These are phyloP conservation scores for Ernsta delagoae DNA, from an alignment of 2,888 invertebrate species.

Conservation along the genomic window DNA sequence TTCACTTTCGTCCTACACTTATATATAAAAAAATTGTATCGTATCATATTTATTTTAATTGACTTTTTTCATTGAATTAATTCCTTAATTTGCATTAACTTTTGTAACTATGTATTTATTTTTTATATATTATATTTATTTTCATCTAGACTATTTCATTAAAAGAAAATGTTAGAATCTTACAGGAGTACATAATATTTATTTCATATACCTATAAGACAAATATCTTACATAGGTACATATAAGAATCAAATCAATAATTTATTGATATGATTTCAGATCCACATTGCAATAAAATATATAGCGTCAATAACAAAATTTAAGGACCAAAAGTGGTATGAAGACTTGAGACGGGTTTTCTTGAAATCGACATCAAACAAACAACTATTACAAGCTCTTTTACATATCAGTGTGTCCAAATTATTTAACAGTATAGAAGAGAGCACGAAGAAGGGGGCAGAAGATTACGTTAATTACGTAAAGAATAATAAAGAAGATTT, in stretches of 20 bases:
- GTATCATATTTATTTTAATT: too few species aligned
- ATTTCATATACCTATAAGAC: too few species aligned
- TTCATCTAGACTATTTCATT: too few species aligned
- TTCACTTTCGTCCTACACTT: too few species aligned
- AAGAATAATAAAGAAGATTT: constrained; percentile 1
- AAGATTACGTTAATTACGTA: constrained; percentile 27
- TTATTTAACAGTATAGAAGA: constrained; percentile 59
- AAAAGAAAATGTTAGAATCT: too few species aligned
- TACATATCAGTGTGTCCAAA: constrained; percentile 58
- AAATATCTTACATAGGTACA: too few species aligned
- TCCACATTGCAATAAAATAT: constrained; percentile 62
- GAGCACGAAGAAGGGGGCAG: constrained; percentile 45
- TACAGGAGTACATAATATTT: too few species aligned
- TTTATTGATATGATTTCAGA: constrained; percentile 53
- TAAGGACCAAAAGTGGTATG: constrained; percentile 59
- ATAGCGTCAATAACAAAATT: constrained; percentile 59
- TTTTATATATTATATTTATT: too few species aligned
- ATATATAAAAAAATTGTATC: too few species aligned
- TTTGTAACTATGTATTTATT: too few species aligned
- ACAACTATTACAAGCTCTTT: constrained; percentile 52
- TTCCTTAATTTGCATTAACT: too few species aligned
- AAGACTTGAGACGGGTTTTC: constrained; percentile 59
- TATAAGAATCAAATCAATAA: not conserved
- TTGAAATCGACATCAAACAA: constrained; percentile 47
- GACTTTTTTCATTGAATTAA: too few species aligned